Evolutionary conservation across 2,888 invertebrate genomes (phyloP).

Genomic region (Ophion ventricosus): DNA sequence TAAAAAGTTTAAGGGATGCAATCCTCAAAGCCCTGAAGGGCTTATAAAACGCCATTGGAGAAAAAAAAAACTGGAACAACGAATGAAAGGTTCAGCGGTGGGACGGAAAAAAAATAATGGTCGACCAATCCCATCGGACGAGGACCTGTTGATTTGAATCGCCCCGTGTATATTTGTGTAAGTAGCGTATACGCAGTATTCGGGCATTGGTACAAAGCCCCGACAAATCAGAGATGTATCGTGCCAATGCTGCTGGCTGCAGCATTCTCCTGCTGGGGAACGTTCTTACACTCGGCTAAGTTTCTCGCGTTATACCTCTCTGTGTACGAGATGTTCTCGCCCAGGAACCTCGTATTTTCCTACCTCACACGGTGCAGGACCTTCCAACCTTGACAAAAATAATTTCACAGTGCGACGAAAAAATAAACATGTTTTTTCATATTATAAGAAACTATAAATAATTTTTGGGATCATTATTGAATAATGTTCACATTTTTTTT

Average conservation of each 20-base stretch:
- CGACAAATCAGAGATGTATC: slow-evolving; percentile 42
- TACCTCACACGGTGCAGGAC: neutral
- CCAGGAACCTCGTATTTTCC: neutral
- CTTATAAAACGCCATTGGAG: neutral
- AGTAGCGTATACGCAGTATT: slow-evolving; percentile 12
- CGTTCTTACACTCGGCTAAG: neutral
- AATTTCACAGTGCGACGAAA: neutral
- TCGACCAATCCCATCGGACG: neutral
- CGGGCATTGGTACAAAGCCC: slow-evolving; percentile 30
- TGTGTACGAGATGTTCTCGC: neutral
- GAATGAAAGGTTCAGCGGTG: neutral
- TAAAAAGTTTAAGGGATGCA: too few species aligned
- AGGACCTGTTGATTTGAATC: slow-evolving; percentile 17
- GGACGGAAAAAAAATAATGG: neutral
- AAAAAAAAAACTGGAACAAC: neutral
- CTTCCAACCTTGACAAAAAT: neutral
- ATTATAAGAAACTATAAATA: neutral
- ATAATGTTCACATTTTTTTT: too few species aligned
- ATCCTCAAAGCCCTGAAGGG: too few species aligned
- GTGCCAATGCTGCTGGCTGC: neutral
- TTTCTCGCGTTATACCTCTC: neutral
- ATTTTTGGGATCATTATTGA: neutral
- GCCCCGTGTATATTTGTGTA: slow-evolving; percentile 9
- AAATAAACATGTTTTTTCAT: neutral
- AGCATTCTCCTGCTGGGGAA: neutral